Evolutionary conservation across 1,140 invertebrate genomes (phyloP), one percentile per base, ranked within the genome.

Genomic region (Choristoneura fumiferana): DNA sequence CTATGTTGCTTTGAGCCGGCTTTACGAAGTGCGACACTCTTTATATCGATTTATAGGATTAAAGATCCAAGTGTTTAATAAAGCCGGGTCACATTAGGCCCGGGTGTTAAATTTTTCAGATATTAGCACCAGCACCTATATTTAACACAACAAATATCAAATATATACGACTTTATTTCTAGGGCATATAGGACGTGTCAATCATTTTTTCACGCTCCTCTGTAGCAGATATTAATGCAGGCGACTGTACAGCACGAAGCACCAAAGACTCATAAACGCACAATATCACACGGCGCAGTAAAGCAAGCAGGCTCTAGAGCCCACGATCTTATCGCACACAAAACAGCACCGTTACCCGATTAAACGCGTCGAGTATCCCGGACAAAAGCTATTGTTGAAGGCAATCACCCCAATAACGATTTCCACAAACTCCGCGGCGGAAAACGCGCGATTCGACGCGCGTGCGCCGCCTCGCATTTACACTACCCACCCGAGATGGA

Each of bases 391-490:
- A 87, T 85, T 88, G 84, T 88, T 87, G 82, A 81, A 86, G 82
- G 81, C 82, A 86, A 86, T 88, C 85, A 88, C 81, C 81, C 82
- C 78, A 88, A 88, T 87, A 88, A 85, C 79, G 73, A 85, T 87
- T 86, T 87, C 85, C 81, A 84, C 83, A 80, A 86, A 88, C 64
- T 69, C 54, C 65, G 70, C 75, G 73, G 79, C 79, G 79, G 81
- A 82, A 87, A 86, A 84, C 78, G 76, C 77, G 76, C 79, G 78
- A 88, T 88, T 88, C 81, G 85, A 77, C 76, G 82, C 83, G 85
- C 83, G 74, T 86, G 85, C 82, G 83, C 71, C 69, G 63, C 62
- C 60, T 66, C 57, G 62, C 67, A 54, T 65, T 75, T 77, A 75
- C 75, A 84, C 73, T 77, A 75, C 62, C 76, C 78, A 58, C 57